Base-by-base conservation (phyloP, 2,888 invertebrate genomes). In the Ernsta delagoae region DNA sequence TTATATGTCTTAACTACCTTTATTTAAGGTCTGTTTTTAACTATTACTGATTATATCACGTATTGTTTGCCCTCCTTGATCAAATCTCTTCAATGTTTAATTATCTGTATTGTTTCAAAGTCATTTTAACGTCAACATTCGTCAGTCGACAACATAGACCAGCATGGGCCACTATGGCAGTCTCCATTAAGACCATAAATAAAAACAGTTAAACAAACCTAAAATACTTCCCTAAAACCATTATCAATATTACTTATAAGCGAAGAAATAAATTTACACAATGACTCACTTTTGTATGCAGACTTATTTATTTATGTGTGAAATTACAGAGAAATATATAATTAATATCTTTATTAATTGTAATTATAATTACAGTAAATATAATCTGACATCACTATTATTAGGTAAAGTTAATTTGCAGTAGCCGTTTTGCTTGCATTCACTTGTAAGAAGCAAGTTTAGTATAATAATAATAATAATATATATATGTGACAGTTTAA, bases 221-320 rank as follows among this genome's bases (percentile, higher is more conserved):
- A 48, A 65, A 2, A 24, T 53, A 39, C 9, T 39, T 43, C 34
- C 12, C 62, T 45, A 57, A 9, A 48, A 59, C 16, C 9, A 59
- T n/a, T 56, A 34, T 62, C 39, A 62, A 36, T 39, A 65, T 59
- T 59, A 65, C 48, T 65, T 59, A 59, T 50, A 65, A 59, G 65
- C 65, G 31, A 57, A 34, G 24, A 57, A 36, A 57, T n/a, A 12
- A 57, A 24, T 53, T 8, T 53, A 53, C 53, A 53, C 53, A 53
- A 50, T 59, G 59, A 48, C 57, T 65, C 65, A 65, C 64, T 57
- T 57, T 45, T 48, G 45, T 53, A n/a, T 16, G 62, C 62, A 62
- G 50, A 45, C 62, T 12, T 62, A 62, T 12, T 50, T 45, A 34
- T 5, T 31, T 31, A 31, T 4, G 36, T 9, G 50, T 48, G 36